A percentile compares a stretch with the other conserved stretches of the same genome.
Conservation (phyloP, 2,113 vertebrate genomes). For the Heterotis niloticus region DNA sequence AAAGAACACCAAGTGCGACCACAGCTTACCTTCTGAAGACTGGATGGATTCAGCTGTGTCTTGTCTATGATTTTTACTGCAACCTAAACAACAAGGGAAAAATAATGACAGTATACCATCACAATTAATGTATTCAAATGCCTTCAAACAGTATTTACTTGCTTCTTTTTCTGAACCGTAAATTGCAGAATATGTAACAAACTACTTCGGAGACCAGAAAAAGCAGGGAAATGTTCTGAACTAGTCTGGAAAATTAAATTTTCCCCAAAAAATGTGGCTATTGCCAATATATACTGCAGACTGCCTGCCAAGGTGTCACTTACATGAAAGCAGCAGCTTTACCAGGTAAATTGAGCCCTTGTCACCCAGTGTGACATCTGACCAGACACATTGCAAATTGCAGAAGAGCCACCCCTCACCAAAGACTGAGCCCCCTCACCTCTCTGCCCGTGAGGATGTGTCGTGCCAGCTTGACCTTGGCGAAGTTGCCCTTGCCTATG, state of each 20-base stretch:
- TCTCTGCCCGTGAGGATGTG: slow-evolving; percentile 85
- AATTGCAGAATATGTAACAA: not conserved
- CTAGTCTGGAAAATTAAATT: too few species aligned
- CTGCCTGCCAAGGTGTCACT: not conserved
- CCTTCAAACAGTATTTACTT: not conserved
- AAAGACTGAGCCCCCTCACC: slow-evolving; percentile 54
- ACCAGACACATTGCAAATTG: too few species aligned
- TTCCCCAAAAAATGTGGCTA: too few species aligned
- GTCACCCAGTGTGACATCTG: not conserved
- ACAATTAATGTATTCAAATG: not conserved
- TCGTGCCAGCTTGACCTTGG: slow-evolving; percentile 81
- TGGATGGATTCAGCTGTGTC: slow-evolving; percentile 25
- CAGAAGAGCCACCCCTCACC: too few species aligned
- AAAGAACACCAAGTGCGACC: not conserved
- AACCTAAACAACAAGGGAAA: slow-evolving; percentile 15
- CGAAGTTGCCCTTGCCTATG: slow-evolving; percentile 85
- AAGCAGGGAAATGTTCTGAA: not conserved
- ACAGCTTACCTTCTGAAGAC: slow-evolving; percentile 20
- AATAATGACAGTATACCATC: not conserved
- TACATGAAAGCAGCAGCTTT: not conserved
- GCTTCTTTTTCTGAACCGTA: not conserved
- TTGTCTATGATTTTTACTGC: slow-evolving; percentile 29
- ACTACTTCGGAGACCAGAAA: not conserved
- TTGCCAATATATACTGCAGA: not conserved
- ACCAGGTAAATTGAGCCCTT: not conserved